Base-by-base conservation (phyloP, 2,797 vertebrate genomes). In the Sphenodon punctatus region DNA sequence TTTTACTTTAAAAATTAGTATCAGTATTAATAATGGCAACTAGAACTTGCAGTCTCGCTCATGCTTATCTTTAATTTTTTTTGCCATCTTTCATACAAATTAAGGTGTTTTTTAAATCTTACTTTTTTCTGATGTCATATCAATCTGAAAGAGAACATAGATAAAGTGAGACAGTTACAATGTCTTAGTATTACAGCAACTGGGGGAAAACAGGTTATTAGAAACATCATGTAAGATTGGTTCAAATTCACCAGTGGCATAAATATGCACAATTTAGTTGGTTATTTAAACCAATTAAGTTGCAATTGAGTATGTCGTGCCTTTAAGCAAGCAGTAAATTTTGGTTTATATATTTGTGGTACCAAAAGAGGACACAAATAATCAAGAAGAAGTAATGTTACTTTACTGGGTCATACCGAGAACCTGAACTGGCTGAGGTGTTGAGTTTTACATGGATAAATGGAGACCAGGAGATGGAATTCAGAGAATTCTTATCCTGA, bases 111-210 rank as follows among this genome's bases (percentile, higher is more conserved):
- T 66, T 59, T 61, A 90, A 95, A 84, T 95, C 99, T 99, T 99
- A 99, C 99, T 98, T 99, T 98, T 99, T 93, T 98, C 97, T 89
- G 96, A 96, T 49, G 94, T 96, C 95, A 96, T 92, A 94, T 94
- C 96, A 92, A 94, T 96, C 99, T 99, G 96, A 68, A 96, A 97
- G 88, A 95, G 89, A 94, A 93, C 89, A 93, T 14, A 86, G 25
- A 89, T 66, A 94, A 70, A 91, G 90, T 68, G 69, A 85, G 63
- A 69, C 77, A 58, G 45, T 84, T 93, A 63, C 38, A 82, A 76
- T 36, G 8, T 15, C 73, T 78, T 41, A 19, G 30, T 60, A 60
- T 88, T 70, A 48, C 1, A 63, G 51, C 38, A 68, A 53, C 41
- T 34, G 36, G n/a, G 30, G 34, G 59, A 64, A n/a, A n/a, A 53